phyloP scores from a whole-genome alignment of 2,888 invertebrate species.

The Heliconius erato region DNA sequence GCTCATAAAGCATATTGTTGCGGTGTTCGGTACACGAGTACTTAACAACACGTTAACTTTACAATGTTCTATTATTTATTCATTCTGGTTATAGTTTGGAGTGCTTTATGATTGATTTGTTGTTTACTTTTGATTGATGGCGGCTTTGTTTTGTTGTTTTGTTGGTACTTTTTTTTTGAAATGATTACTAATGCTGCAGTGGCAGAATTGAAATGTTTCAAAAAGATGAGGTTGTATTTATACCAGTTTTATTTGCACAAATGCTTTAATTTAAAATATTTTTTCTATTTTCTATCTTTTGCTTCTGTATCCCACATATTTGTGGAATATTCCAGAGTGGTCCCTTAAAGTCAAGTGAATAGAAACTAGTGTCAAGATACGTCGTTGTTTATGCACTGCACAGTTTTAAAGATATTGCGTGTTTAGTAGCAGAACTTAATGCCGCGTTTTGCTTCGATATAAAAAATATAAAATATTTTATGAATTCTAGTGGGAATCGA shows the following conservation, averaged over 20 bases:
- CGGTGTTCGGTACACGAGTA: conserved; percentile 43
- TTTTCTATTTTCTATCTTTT: neutral
- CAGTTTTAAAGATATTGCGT: too few relatives aligned
- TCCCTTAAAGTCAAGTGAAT: too few relatives aligned
- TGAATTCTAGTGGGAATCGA: too few relatives aligned
- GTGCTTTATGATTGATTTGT: neutral
- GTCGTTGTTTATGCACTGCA: too few relatives aligned
- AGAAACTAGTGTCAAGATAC: too few relatives aligned
- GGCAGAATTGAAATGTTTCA: neutral
- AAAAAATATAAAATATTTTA: too few relatives aligned
- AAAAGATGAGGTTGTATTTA: neutral
- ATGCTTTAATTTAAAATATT: neutral
- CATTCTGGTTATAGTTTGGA: conserved; percentile 22
- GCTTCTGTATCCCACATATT: too few relatives aligned
- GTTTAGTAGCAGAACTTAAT: too few relatives aligned
- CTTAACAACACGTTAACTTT: conserved; percentile 45
- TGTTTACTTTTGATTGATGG: neutral
- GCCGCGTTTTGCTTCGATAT: too few relatives aligned
- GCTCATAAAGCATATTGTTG: conserved; percentile 61
- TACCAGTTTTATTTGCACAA: neutral
- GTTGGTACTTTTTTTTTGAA: neutral
- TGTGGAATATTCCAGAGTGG: too few relatives aligned
- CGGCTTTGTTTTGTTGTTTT: neutral
- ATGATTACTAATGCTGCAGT: neutral
- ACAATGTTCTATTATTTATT: conserved; percentile 39